A percentile compares a stretch with the other conserved stretches of the same genome.
phyloP scores from a whole-genome alignment of 2,888 invertebrate species.

The Mechanitis messenoides region DNA sequence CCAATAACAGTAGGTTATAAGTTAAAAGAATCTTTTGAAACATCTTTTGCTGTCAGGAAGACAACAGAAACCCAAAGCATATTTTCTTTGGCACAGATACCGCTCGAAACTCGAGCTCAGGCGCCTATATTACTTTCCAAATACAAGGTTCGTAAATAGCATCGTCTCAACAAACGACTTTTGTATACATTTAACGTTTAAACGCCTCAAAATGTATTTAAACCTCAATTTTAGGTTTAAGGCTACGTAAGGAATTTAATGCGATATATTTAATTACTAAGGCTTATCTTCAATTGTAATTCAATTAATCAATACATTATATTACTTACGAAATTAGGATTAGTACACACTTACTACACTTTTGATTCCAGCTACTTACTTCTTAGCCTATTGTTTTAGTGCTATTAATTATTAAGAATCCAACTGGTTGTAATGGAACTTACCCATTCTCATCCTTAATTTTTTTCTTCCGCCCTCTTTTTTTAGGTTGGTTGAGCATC shows the following conservation, averaged over 20 bases:
- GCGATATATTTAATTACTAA: not conserved
- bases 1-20: no score
- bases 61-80: not conserved
- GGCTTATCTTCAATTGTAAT: constrained; percentile 1
- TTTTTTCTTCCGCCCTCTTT: constrained; percentile 92
- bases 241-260: not conserved
- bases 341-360: no score
- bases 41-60: not conserved
- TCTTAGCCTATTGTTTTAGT: no score
- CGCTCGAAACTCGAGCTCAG: not conserved
- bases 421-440: constrained; percentile 35
- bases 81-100: constrained; percentile 3
- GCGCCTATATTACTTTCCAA: constrained; percentile 6
- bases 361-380: no score
- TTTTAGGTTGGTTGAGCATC: constrained; percentile 81
- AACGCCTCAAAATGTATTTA: not conserved
- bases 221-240: not conserved
- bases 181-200: not conserved
- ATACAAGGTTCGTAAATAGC: constrained; percentile 4
- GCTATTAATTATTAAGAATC: no score
- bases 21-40: no score
- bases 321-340: not conserved
- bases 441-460: constrained; percentile 79
- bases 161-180: constrained; percentile 1
- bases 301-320: not conserved